Base-by-base conservation (phyloP, 2,888 invertebrate genomes). In the Dolichomitus sp. region DNA sequence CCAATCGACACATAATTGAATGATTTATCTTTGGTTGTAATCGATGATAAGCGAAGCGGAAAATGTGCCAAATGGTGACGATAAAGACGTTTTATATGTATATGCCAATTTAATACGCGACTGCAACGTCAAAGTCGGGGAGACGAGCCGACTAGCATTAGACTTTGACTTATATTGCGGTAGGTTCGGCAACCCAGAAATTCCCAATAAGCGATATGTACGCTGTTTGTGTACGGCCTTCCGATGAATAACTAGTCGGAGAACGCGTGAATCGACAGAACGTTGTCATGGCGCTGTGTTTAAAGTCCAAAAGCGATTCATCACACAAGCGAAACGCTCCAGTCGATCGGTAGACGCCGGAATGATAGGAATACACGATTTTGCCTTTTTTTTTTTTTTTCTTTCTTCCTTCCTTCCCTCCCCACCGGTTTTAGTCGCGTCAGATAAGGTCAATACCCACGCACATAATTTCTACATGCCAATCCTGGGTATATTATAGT, bases 131-230 rank as follows among this genome's bases (percentile, higher is more conserved):
- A 48, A 73, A 61, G 57, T 27, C 23, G 27, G 27, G 17, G 27
- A 66, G 30, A 17, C 68, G 42, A 57, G 48, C 48, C 59, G 50
- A 61, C 68, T 68, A 68, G 75, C 59, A 50, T 76, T 61, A 69
- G 85, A 85, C 81, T 83, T 84, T 85, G 81, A 57, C 74, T 85
- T 83, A 81, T 42, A 73, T 86, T 86, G 86, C 84, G 85, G 86
- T 86, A 86, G 86, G 86, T 85, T 86, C 75, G 52, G 84, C 37
- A 68, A 48, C 33, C 50, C 66, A 80, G 81, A 83, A 86, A 75
- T 79, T 76, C 73, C 81, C 72, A 82, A 80, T 75, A 83, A 85
- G 70, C 82, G 69, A 76, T 65, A 74, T 61, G 65, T 42, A 33
- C 61, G 37, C 59, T 17, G 23, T 52, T 59, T 33, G n/a, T 33